These are phyloP conservation scores for Ginglymostoma cirratum DNA, from an alignment of 2,113 vertebrate genomes.

Conservation along the genomic window DNA sequence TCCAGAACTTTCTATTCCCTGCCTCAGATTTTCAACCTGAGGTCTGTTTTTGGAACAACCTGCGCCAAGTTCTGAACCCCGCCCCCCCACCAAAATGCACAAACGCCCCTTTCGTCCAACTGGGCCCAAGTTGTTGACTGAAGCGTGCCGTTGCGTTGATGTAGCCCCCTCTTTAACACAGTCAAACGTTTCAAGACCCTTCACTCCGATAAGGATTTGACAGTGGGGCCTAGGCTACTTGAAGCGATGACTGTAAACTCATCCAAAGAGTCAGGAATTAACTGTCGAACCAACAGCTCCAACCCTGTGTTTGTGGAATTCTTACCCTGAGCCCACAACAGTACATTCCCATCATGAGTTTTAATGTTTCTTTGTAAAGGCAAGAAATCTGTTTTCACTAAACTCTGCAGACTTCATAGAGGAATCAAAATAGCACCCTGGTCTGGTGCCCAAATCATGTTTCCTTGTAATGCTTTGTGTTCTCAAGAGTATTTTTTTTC, in stretches of 20 bases:
- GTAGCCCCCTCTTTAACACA: background rate
- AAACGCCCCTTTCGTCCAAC: background rate
- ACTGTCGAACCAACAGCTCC: background rate
- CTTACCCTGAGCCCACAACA: background rate
- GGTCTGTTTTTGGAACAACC: too few relatives aligned
- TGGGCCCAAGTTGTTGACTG: background rate
- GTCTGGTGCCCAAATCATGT: background rate
- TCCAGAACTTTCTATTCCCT: too few relatives aligned
- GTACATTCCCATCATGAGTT: background rate
- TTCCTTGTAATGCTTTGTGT: background rate
- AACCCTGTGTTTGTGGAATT: background rate
- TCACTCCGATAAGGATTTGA: background rate
- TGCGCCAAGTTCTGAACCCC: background rate
- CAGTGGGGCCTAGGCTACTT: background rate
- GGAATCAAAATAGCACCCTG: background rate
- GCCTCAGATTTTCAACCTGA: too few relatives aligned
- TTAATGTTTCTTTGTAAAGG: background rate
- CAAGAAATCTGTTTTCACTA: background rate
- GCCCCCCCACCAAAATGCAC: too few relatives aligned
- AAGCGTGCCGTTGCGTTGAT: background rate
- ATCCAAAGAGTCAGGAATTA: background rate
- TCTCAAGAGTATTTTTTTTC: background rate
- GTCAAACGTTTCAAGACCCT: background rate
- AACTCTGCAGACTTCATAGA: background rate
- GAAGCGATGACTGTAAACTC: background rate